Conservation (phyloP, 2,113 vertebrate genomes). For the Abramis brama region DNA sequence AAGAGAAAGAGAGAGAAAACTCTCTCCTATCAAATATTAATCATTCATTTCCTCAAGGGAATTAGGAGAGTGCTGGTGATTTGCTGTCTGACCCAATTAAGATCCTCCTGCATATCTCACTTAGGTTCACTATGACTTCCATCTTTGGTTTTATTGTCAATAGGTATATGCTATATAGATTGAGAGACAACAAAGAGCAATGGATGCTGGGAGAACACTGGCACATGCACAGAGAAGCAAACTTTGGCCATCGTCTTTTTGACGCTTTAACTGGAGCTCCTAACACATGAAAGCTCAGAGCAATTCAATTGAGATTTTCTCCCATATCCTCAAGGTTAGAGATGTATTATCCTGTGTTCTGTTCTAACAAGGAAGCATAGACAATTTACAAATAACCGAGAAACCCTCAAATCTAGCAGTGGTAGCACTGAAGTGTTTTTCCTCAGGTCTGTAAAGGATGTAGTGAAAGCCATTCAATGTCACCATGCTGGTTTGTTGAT, state of each 20-base stretch:
- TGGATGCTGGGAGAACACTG: neutral
- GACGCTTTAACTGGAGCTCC: slow-evolving; percentile 1
- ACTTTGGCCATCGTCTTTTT: neutral
- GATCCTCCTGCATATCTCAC: slow-evolving; percentile 68
- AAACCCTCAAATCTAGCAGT: neutral
- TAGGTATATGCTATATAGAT: slow-evolving; percentile 48
- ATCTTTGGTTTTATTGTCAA: slow-evolving; percentile 38
- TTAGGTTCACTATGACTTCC: slow-evolving; percentile 53
- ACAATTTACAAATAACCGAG: slow-evolving; percentile 2
- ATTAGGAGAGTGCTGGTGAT: slow-evolving; percentile 59
- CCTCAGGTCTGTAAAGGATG: neutral
- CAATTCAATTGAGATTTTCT: slow-evolving; percentile 21
- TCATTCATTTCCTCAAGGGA: slow-evolving; percentile 59
- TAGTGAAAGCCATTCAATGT: slow-evolving; percentile 1
- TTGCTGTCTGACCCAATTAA: slow-evolving; percentile 72
- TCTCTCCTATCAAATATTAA: slow-evolving; percentile 77
- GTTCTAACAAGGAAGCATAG: slow-evolving; percentile 11
- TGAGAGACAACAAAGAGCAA: neutral
- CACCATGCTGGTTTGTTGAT: neutral
- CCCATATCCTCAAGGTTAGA: slow-evolving; percentile 41
- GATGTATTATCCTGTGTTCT: neutral
- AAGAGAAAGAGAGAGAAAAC: slow-evolving; percentile 46
- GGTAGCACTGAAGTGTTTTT: slow-evolving; percentile 21
- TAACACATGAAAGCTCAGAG: slow-evolving; percentile 7
- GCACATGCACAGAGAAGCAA: neutral